Percentiles rank a stretch among this genome's conserved stretches.
These are phyloP conservation scores for Nemotelus nigrinus DNA, from an alignment of 2,888 invertebrate genomes.

Conservation along the genomic window DNA sequence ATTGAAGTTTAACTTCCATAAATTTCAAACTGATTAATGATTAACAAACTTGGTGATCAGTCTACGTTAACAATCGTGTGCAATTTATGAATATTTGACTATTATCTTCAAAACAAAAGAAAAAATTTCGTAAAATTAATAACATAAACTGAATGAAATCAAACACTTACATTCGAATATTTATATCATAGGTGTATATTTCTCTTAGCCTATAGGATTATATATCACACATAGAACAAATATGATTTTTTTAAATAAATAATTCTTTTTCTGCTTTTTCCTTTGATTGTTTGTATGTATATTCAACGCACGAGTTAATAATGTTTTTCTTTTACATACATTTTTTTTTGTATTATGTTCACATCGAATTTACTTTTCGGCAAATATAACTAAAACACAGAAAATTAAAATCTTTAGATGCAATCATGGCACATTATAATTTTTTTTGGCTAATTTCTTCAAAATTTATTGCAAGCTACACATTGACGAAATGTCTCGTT, in stretches of 20 bases:
- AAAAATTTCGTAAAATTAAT: too few species aligned
- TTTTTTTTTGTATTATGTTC: neutral
- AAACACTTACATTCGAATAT: too few species aligned
- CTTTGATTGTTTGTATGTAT: too few species aligned
- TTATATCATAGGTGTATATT: neutral
- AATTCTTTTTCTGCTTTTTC: neutral
- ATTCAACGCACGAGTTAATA: too few species aligned
- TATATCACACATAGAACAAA: slow-evolving; percentile 36
- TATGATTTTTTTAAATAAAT: neutral
- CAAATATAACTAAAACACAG: neutral
- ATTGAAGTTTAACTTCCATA: too few species aligned
- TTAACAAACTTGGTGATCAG: too few species aligned
- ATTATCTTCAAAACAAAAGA: too few species aligned
- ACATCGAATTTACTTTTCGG: neutral
- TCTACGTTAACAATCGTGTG: too few species aligned
- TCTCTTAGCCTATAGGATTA: slow-evolving; percentile 39
- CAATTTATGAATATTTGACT: too few species aligned
- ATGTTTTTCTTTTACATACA: neutral
- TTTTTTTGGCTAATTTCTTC: slow-evolving; percentile 43
- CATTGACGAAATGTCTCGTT: slow-evolving; percentile 51
- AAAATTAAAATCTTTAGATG: neutral
- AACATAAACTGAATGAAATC: too few species aligned
- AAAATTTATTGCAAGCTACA: slow-evolving; percentile 53
- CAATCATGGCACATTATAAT: slow-evolving; percentile 17
- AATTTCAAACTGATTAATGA: too few species aligned